phyloP scores from a whole-genome alignment of 2,113 vertebrate genomes.

The Ailuropoda melanoleuca region DNA sequence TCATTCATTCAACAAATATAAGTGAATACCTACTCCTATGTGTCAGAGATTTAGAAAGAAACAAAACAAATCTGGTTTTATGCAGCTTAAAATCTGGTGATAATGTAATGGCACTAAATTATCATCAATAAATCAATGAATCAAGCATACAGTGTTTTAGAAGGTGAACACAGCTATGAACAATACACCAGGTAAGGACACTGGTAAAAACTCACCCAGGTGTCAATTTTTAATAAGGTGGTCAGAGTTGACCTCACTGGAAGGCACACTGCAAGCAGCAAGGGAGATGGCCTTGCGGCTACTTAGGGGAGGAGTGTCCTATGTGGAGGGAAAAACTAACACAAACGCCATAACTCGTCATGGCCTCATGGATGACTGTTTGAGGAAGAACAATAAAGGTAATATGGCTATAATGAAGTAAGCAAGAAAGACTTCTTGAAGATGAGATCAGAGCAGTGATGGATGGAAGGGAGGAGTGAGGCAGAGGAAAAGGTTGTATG shows the following conservation, averaged over 20 bases:
- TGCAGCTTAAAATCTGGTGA: neutral
- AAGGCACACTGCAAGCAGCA: neutral
- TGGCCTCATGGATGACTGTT: neutral
- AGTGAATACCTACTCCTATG: neutral
- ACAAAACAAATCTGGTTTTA: neutral
- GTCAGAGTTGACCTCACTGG: neutral
- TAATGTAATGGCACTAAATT: neutral
- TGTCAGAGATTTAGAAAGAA: neutral
- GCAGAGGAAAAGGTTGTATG: fast-evolving
- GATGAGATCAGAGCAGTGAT: neutral
- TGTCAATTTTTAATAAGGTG: neutral
- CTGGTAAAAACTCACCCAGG: neutral
- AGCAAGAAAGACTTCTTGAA: neutral
- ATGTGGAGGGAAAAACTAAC: neutral
- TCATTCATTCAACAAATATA: neutral
- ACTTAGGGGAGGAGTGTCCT: neutral
- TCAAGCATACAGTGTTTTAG: neutral
- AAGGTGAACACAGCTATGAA: neutral
- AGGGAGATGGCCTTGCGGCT: neutral
- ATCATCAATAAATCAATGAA: neutral
- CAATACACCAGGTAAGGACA: neutral
- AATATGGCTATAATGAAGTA: too few species aligned
- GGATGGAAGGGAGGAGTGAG: neutral
- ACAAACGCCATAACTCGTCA: neutral
- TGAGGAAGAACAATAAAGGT: neutral